Base-by-base conservation (phyloP, 2,888 invertebrate species). In the Coelopa pilipes region DNA sequence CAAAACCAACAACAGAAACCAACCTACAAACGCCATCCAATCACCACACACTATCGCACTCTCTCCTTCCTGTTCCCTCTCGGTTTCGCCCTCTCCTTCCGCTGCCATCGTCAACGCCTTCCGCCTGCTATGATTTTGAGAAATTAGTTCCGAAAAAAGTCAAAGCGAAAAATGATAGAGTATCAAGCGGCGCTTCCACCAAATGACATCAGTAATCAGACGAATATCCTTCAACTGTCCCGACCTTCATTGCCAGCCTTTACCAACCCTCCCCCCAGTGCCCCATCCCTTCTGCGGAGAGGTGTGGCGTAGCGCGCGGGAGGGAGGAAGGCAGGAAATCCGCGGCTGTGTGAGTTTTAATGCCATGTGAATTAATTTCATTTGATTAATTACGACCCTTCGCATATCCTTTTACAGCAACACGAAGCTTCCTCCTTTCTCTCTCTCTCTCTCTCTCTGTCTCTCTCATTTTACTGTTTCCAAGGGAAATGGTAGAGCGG, bases 381-480 rank as follows among this genome's bases (percentile, higher is more conserved):
- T 66, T 66, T 66, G 49, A 66, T 66, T 49, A 66, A 66, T 49
- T 66, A 15, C 49, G 66, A 66, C 66, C 49, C 49, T 49, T 47
- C 17, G 66, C 49, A 63, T 63, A 17, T 10, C 63, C 34, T 34
- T 34, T 5, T 13, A 60, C 12, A 60, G 34, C 15, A 34, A 19
- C 60, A 60, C 24, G 60, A 60, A 34, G 7, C 34, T 12, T 19
- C 10, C 60, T 21, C 10, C 34, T 24, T 7, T 7, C 34, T 34
- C 34, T 34, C 7, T 34, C 34, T 34, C 34, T 34, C 34, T 34
- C 34, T 34, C 34, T 34, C 2, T 34, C 34, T 34, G 7, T 34
- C 2, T 34, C 34, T 34, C 34, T n/a, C n/a, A n/a, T n/a, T n/a
- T n/a, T n/a, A 34, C 34, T 2, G 34, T 4, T 7, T 34, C 34